Conservation (phyloP, 2,888 invertebrate genomes). For the Temnothorax unifasciatus region DNA sequence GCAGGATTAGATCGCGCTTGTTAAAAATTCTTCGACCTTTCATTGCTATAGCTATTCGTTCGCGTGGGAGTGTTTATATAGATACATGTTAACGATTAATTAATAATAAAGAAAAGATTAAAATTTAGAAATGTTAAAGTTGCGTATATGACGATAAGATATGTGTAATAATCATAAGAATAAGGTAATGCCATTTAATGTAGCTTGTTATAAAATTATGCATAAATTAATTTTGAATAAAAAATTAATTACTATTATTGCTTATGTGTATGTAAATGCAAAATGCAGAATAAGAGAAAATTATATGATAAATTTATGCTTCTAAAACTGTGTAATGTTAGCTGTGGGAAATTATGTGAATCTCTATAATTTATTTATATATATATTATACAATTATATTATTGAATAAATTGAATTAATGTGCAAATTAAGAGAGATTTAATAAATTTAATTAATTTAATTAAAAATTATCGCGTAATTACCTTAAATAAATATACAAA, state of each 20-base stretch:
- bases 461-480: slow-evolving; percentile 41
- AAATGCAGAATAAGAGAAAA: slow-evolving; percentile 6
- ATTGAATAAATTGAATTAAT: slow-evolving; percentile 22
- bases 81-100: background rate
- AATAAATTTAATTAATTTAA: slow-evolving; percentile 44
- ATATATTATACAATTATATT: slow-evolving; percentile 10
- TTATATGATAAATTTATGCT: background rate
- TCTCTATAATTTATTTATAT: slow-evolving; percentile 12
- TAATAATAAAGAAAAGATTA: background rate
- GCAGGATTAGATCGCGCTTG: slow-evolving; percentile 21
- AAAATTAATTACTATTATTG: background rate
- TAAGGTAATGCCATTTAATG: background rate
- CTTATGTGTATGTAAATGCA: background rate
- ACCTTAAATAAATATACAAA: slow-evolving; percentile 33
- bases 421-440: slow-evolving; percentile 26
- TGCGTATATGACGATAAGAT: background rate
- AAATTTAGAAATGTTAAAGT: background rate
- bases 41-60: background rate
- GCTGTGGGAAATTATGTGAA: background rate
- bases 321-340: slow-evolving; percentile 4
- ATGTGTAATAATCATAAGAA: background rate
- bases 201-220: background rate
- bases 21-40: slow-evolving; percentile 34
- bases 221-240: background rate
- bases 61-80: background rate